Percentiles rank a stretch among this genome's conserved stretches.
Conservation (phyloP, 2,113 vertebrate genomes). For the Xenotilapia leptura region DNA sequence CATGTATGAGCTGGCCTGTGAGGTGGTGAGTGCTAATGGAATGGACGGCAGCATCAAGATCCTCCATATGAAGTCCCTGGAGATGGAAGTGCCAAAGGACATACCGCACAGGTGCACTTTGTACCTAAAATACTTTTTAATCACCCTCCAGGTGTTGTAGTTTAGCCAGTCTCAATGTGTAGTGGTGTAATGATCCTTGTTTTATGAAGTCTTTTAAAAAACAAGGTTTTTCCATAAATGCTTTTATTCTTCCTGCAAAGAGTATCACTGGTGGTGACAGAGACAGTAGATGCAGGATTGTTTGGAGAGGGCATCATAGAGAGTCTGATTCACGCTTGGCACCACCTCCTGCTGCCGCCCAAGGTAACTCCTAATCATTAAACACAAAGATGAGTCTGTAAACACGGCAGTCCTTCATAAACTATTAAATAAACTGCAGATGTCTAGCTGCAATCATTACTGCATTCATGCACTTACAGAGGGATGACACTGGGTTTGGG, state of each 20-base stretch:
- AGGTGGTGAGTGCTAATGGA: conserved; percentile 84
- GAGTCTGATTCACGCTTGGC: conserved; percentile 96
- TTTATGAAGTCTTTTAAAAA: background rate
- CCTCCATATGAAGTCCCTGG: conserved; percentile 90
- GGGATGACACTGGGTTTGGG: background rate
- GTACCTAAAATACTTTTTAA: background rate
- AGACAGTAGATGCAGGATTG: conserved; percentile 95
- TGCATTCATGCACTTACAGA: background rate
- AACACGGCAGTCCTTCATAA: background rate
- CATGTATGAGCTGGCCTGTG: conserved; percentile 91
- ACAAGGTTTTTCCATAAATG: background rate
- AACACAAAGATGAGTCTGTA: background rate
- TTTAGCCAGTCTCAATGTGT: background rate
- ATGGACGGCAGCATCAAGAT: conserved; percentile 84
- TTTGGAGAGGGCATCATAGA: conserved; percentile 98
- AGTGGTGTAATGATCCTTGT: background rate
- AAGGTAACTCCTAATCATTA: conserved; percentile 66
- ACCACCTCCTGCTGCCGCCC: conserved; percentile 87
- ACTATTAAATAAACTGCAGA: background rate
- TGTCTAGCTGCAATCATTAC: background rate
- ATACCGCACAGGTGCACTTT: conserved; percentile 82
- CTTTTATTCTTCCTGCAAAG: conserved; percentile 50
- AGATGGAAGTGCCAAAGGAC: conserved; percentile 87
- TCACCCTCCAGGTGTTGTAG: background rate
- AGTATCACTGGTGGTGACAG: conserved; percentile 95